phyloP scores from a whole-genome alignment of 2,113 vertebrate species.

The Cricetomys ansorgei region DNA sequence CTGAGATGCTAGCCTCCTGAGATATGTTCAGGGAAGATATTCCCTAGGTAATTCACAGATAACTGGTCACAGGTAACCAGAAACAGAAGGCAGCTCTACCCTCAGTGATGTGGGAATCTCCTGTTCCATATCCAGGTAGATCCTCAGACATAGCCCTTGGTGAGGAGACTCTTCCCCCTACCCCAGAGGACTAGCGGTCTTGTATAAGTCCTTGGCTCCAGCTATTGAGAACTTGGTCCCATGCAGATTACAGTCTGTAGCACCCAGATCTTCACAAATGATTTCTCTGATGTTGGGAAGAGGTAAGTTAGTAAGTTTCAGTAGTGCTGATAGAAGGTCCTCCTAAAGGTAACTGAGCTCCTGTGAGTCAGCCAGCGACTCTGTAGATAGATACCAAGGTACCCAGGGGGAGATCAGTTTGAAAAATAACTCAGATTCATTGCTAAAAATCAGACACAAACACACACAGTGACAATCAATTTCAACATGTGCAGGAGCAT shows the following conservation, averaged over 20 bases:
- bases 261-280: not conserved
- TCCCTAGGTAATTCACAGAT: not conserved
- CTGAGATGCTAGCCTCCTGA: not conserved
- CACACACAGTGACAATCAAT: not conserved
- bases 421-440: not conserved
- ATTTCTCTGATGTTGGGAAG: constrained; percentile 28
- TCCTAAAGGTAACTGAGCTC: not conserved
- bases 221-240: not conserved
- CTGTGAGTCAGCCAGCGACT: not conserved
- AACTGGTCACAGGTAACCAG: not conserved
- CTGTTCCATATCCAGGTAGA: not conserved
- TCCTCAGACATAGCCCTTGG: not conserved
- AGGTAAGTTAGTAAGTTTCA: constrained; percentile 54
- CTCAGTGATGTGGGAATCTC: not conserved
- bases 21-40: not conserved
- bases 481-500: not conserved
- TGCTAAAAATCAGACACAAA: not conserved
- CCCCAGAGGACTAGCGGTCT: not conserved
- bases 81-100: not conserved
- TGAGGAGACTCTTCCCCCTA: not conserved
- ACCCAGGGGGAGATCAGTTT: too few species aligned
- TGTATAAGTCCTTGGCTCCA: not conserved
- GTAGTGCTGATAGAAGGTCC: not conserved
- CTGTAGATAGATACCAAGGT: not conserved
- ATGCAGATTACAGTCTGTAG: not conserved